Conservation (phyloP, 2,113 vertebrate genomes). For the Gorsachius goisagi region DNA sequence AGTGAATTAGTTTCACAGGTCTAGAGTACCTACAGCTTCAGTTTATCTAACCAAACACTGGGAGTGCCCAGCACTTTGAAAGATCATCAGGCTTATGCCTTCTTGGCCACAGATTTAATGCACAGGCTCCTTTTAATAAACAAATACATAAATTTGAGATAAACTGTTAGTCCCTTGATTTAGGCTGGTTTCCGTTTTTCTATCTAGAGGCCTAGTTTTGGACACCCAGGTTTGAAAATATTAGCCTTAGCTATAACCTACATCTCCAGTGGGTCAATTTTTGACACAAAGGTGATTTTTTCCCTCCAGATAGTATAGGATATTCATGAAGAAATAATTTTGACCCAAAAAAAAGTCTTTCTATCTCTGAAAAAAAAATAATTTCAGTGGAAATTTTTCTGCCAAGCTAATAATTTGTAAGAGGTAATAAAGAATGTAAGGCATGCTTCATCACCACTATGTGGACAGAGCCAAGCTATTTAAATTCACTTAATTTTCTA, state of each 20-base stretch:
- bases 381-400: neutral
- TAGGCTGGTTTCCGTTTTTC: neutral
- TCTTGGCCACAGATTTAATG: neutral
- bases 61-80: neutral
- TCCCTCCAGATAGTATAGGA: neutral
- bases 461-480: neutral
- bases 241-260: neutral
- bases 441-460: neutral
- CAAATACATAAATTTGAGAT: neutral
- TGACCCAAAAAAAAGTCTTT: neutral
- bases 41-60: neutral
- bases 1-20: neutral
- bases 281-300: neutral
- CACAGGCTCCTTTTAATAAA: neutral
- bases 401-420: neutral
- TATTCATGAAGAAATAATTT: neutral
- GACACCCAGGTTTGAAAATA: neutral
- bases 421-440: neutral
- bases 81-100: neutral
- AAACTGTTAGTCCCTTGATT: neutral
- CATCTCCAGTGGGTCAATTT: rapidly evolving
- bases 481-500: neutral
- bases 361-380: neutral
- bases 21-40: neutral
- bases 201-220: neutral